Evolutionary conservation across 37 sponge, comb jelly and placozoan genomes (phyloP).

Genomic region (Geodia barretti): DNA sequence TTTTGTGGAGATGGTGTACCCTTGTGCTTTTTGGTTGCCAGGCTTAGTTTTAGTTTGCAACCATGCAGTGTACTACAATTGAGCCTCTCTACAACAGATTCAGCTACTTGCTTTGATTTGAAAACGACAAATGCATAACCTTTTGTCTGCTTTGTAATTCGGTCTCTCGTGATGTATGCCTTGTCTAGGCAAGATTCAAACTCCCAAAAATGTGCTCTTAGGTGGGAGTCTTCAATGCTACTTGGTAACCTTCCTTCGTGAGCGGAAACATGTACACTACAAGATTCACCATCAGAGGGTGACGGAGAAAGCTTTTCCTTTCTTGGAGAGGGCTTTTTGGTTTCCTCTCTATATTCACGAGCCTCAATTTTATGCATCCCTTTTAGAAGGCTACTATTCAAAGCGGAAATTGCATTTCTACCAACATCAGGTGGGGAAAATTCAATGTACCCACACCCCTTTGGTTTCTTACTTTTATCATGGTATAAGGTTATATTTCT

Average conservation of each 20-base stretch:
- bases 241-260: slow-evolving; percentile 13
- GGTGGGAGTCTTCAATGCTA: slow-evolving; percentile 11
- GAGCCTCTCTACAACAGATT: too few species aligned
- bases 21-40: too few species aligned
- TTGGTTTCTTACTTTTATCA: background rate
- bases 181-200: background rate
- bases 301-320: too few species aligned
- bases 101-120: background rate
- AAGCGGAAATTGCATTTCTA: background rate
- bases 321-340: background rate
- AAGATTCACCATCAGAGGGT: background rate
- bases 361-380: slow-evolving; percentile 13
- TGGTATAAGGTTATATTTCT: background rate
- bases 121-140: slow-evolving; percentile 43
- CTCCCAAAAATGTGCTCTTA: slow-evolving; percentile 23
- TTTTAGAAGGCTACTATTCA: slow-evolving; percentile 20
- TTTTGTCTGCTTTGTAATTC: slow-evolving; percentile 20
- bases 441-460: background rate
- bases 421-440: slow-evolving; percentile 16
- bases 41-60: too few species aligned
- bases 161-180: slow-evolving; percentile 10
- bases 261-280: background rate
- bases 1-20: too few species aligned
- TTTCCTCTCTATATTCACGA: background rate
- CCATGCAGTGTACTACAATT: too few species aligned